Evolutionary conservation across 2,113 vertebrate species (phyloP).

Genomic region (Lepidothrix coronata): DNA sequence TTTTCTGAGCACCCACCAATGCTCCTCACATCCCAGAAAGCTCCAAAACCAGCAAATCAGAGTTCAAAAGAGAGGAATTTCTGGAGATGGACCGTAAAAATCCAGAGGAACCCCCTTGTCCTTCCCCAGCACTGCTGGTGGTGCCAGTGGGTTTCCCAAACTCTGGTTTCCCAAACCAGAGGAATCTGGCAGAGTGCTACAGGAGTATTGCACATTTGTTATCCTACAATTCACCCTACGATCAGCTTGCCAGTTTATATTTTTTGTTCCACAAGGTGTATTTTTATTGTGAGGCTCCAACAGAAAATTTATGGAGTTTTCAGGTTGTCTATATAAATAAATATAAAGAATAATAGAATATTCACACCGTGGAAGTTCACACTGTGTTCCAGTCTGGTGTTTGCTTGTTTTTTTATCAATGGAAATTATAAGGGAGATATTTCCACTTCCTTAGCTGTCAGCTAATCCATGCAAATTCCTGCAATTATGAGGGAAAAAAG

Average conservation of each 20-base stretch:
- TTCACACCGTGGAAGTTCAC: not conserved
- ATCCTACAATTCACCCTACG: fast-evolving
- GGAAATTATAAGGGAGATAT: not conserved
- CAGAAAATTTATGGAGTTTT: not conserved
- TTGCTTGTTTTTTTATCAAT: not conserved
- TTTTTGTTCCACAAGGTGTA: not conserved
- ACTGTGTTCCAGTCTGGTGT: fast-evolving
- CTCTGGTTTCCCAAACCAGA: not conserved
- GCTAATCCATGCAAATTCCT: not conserved
- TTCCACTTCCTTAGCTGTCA: not conserved
- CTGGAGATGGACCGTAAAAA: not conserved
- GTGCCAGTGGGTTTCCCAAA: not conserved
- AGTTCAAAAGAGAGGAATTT: fast-evolving
- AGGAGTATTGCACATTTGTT: not conserved
- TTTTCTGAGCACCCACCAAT: not conserved
- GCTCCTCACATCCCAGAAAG: fast-evolving
- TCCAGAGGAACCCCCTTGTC: fast-evolving
- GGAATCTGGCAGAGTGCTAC: fast-evolving
- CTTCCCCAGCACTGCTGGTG: fast-evolving
- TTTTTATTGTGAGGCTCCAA: not conserved
- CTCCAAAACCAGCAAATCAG: not conserved
- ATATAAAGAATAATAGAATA: not conserved
- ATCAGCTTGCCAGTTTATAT: not conserved
- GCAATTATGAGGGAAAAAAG: not conserved
- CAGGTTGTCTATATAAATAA: not conserved